A percentile compares a stretch with the other conserved stretches of the same genome.
Conservation (phyloP, 2,113 vertebrate genomes). For the human (Homo sapiens) region DNA sequence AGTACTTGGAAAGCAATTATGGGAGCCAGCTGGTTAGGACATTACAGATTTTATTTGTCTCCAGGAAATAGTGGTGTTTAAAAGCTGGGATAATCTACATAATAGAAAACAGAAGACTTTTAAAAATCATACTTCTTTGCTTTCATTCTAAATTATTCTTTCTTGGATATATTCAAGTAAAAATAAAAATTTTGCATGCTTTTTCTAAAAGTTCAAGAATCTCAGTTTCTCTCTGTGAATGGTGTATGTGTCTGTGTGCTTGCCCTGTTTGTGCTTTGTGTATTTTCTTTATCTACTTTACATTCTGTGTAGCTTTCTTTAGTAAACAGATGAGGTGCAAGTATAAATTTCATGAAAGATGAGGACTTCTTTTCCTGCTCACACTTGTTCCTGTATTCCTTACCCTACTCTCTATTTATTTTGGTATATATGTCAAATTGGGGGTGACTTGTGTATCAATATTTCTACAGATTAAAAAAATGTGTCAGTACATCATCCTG, state of each 20-base stretch:
- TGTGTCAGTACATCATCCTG: background rate
- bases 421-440: background rate
- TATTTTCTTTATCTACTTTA: background rate
- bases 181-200: background rate
- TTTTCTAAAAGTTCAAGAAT: background rate
- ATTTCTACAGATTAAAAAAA: background rate
- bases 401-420: background rate
- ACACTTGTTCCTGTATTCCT: background rate
- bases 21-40: background rate
- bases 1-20: background rate
- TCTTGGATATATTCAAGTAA: background rate
- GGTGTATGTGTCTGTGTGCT: background rate
- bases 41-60: background rate
- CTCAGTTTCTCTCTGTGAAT: background rate
- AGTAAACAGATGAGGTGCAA: background rate
- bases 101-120: constrained; percentile 2
- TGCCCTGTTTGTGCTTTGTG: background rate
- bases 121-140: background rate
- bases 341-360: background rate
- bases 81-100: background rate
- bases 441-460: background rate
- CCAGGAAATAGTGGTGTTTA: background rate
- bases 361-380: background rate
- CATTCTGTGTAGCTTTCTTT: background rate
- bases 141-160: background rate